Percentiles rank a stretch among this genome's conserved stretches.
phyloP scores from a whole-genome alignment of 2,113 vertebrate species.

The Brachionichthys hirsutus region DNA sequence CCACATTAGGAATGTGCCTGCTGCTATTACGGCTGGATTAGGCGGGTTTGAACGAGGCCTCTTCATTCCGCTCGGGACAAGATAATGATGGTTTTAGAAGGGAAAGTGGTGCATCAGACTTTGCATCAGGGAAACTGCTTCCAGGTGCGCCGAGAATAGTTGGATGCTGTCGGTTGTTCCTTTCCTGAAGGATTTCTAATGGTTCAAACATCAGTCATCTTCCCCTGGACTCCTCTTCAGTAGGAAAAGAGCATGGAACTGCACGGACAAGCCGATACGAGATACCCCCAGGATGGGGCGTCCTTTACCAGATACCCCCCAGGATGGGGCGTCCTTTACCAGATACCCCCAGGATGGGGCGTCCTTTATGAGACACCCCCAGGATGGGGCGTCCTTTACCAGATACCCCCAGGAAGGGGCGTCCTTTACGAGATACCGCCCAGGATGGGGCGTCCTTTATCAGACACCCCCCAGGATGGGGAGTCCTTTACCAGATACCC shows the following conservation, averaged over 20 bases:
- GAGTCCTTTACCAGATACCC: no score
- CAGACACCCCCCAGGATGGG: no score
- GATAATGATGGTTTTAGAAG: constrained; percentile 55
- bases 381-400: no score
- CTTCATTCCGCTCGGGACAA: constrained; percentile 36
- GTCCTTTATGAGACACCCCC: no score
- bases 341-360: no score
- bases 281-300: no score
- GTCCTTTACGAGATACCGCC: no score
- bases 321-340: no score
- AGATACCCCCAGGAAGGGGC: no score
- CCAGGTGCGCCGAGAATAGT: constrained; percentile 47
- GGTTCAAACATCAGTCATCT: constrained; percentile 7
- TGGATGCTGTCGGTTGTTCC: constrained; percentile 11
- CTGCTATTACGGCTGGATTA: constrained; percentile 60
- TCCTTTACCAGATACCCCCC: no score
- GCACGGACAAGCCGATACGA: neutral
- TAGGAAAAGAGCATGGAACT: no score
- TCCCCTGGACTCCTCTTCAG: neutral
- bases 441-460: no score
- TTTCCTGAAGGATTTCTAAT: constrained; percentile 1
- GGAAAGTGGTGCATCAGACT: constrained; percentile 35
- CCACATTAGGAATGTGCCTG: constrained; percentile 45
- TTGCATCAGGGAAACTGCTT: constrained; percentile 26
- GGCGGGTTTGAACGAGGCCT: constrained; percentile 43